Evolutionary conservation across 2,888 invertebrate genomes (phyloP).

Genomic region (Drosophila macrospina): DNA sequence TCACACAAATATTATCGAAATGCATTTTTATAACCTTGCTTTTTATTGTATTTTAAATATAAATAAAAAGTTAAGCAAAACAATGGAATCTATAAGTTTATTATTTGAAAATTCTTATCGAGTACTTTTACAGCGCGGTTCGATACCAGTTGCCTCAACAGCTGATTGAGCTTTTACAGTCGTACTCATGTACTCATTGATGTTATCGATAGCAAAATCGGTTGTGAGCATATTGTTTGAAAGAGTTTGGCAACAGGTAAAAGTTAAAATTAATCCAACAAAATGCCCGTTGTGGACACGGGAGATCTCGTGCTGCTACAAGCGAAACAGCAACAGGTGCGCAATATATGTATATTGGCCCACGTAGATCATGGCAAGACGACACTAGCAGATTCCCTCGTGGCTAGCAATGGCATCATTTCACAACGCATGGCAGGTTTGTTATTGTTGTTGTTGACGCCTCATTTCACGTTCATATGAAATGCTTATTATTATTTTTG

Average conservation of each 20-base stretch:
- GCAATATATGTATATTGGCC: conserved; percentile 98
- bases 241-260: conserved; percentile 47
- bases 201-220: conserved; percentile 39
- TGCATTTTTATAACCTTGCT: conserved; percentile 46
- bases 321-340: conserved; percentile 89
- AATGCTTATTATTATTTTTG: conserved; percentile 19
- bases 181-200: conserved; percentile 7
- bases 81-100: not conserved
- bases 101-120: not conserved
- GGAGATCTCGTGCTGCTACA: conserved; percentile 87
- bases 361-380: conserved; percentile 99
- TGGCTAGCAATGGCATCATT: conserved; percentile 98
- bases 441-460: conserved; percentile 32
- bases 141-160: conserved; percentile 30
- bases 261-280: conserved; percentile 26
- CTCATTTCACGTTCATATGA: conserved; percentile 27
- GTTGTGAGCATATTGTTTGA: conserved; percentile 31
- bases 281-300: conserved; percentile 82
- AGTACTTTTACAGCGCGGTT: conserved; percentile 15
- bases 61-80: conserved; percentile 4
- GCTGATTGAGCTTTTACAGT: conserved; percentile 53
- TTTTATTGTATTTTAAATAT: conserved; percentile 14
- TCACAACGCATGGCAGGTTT: conserved; percentile 91
- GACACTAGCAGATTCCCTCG: conserved; percentile 95
- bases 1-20: conserved; percentile 43